phyloP scores from a whole-genome alignment of 2,113 vertebrate species.

The Pseudorasbora parva region DNA sequence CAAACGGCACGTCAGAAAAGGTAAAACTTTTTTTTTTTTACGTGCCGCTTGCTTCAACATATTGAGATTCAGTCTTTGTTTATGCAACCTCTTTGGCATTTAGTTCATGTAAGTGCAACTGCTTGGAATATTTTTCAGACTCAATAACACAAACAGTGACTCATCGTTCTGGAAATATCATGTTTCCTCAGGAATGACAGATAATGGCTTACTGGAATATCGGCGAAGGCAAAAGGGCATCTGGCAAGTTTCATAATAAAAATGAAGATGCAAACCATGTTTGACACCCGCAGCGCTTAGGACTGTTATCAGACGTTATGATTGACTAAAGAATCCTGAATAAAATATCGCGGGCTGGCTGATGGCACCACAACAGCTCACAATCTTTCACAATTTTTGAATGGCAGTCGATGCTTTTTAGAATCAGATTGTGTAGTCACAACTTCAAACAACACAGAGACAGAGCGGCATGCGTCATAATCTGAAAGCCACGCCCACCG shows the following conservation, averaged over 20 bases:
- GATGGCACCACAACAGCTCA: not conserved
- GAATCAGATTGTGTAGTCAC: no score
- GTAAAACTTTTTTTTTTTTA: not conserved
- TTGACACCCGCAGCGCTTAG: not conserved
- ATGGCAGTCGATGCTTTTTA: no score
- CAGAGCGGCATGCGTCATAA: no score
- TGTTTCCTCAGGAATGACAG: slow-evolving; percentile 42
- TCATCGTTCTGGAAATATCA: slow-evolving; percentile 32
- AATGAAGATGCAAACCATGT: not conserved
- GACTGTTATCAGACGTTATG: not conserved
- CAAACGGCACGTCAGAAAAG: not conserved
- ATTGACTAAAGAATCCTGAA: not conserved
- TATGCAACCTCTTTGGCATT: slow-evolving; percentile 21
- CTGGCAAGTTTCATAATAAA: slow-evolving; percentile 5
- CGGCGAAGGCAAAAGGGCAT: slow-evolving; percentile 12
- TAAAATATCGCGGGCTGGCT: not conserved
- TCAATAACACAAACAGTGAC: slow-evolving; percentile 45
- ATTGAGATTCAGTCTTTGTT: not conserved
- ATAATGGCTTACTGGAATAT: slow-evolving; percentile 47
- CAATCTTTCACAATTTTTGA: not conserved
- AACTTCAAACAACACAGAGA: no score
- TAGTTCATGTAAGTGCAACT: slow-evolving; percentile 12
- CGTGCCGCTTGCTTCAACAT: not conserved
- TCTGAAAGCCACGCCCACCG: no score
- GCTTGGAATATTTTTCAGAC: slow-evolving; percentile 35